phyloP scores from a whole-genome alignment of 2,113 vertebrate species.

The Tenrec ecaudatus region DNA sequence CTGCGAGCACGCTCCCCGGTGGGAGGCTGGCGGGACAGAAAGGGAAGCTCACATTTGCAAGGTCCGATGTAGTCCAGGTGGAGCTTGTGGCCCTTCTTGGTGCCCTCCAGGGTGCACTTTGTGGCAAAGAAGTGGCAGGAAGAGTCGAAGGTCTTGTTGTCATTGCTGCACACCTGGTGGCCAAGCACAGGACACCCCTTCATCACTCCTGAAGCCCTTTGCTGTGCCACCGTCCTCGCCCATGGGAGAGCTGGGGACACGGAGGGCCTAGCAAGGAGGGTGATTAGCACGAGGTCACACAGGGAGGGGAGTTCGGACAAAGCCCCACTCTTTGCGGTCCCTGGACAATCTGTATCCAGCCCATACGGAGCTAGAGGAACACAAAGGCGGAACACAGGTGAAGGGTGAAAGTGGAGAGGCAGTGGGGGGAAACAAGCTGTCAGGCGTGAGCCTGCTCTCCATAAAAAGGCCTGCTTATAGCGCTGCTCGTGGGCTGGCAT shows the following conservation, averaged over 20 bases:
- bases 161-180: constrained; percentile 94
- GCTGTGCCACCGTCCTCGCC: neutral
- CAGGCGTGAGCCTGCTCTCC: neutral
- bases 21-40: neutral
- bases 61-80: constrained; percentile 99
- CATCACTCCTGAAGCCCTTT: neutral
- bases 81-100: constrained; percentile 99
- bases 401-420: neutral
- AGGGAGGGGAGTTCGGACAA: neutral
- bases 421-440: neutral
- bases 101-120: constrained; percentile 98
- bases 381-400: neutral
- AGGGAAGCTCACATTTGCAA: constrained; percentile 94
- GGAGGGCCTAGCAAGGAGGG: neutral
- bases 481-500: neutral
- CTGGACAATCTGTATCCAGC: neutral
- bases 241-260: neutral
- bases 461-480: neutral
- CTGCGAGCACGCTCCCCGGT: fast-evolving
- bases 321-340: neutral
- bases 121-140: constrained; percentile 99
- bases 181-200: neutral
- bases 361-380: neutral
- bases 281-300: neutral
- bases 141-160: constrained; percentile 99